Percentiles rank a stretch among this genome's conserved stretches.
Evolutionary conservation across 2,797 vertebrate genomes (phyloP).

Genomic region (Sebastes cheni): DNA sequence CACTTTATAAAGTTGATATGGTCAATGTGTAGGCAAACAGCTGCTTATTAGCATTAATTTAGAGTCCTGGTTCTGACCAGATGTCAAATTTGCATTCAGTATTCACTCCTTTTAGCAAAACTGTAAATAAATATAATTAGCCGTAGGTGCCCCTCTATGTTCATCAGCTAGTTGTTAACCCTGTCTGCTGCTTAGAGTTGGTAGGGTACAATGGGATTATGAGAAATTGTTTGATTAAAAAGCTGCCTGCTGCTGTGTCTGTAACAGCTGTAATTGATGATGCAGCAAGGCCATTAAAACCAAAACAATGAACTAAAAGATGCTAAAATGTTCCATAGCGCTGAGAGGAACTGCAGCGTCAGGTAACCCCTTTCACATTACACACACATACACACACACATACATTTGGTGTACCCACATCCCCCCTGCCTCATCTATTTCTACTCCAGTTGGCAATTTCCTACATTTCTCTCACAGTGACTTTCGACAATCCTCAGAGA

Average conservation of each 20-base stretch:
- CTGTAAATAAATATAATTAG: background rate
- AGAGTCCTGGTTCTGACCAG: background rate
- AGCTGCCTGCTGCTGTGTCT: too few relatives aligned
- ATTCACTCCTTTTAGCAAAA: background rate
- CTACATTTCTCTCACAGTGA: constrained; percentile 29
- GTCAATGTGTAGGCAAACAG: background rate
- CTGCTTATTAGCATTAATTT: background rate
- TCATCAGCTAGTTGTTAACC: too few relatives aligned
- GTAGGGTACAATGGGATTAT: too few relatives aligned
- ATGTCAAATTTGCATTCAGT: background rate
- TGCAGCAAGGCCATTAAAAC: background rate
- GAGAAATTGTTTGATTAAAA: too few relatives aligned
- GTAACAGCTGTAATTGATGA: background rate
- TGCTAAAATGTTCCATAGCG: background rate
- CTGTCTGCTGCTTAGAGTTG: too few relatives aligned
- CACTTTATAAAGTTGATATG: background rate
- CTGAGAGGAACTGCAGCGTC: background rate
- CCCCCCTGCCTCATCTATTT: constrained; percentile 27
- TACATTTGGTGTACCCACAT: background rate
- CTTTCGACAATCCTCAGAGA: constrained; percentile 41
- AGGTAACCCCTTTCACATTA: background rate
- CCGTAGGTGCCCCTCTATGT: too few relatives aligned
- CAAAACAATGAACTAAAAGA: background rate
- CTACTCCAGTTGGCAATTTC: constrained; percentile 33
- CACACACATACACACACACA: background rate